A percentile compares a stretch with the other conserved stretches of the same genome.
Evolutionary conservation across 2,888 invertebrate species (phyloP).

Genomic region (Cylindroiulus punctatus): DNA sequence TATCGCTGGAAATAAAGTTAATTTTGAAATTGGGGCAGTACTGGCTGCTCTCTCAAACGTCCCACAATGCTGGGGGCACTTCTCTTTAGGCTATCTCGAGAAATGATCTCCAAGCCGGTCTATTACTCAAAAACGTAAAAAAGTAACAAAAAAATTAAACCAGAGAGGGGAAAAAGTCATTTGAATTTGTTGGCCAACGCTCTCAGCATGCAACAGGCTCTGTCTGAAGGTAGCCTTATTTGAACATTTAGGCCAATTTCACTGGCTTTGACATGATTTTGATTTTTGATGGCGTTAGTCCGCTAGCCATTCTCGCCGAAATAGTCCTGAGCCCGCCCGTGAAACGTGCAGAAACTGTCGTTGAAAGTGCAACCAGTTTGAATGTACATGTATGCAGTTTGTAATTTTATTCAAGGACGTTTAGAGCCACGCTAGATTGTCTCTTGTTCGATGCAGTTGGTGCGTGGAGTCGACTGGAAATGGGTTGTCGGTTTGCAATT

Average conservation of each 20-base stretch:
- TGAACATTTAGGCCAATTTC: constrained; percentile 32
- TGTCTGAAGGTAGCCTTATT: not conserved
- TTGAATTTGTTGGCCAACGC: constrained; percentile 1
- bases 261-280: constrained; percentile 26
- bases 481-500: not conserved
- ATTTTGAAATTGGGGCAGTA: no score
- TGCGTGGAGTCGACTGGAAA: constrained; percentile 7
- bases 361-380: not conserved
- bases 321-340: constrained; percentile 3
- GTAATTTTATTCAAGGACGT: constrained; percentile 17
- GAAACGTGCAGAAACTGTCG: not conserved
- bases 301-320: not conserved
- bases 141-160: not conserved
- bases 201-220: not conserved
- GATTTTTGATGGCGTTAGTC: not conserved
- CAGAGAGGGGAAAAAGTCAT: not conserved
- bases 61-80: no score
- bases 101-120: not conserved
- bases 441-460: constrained; percentile 32
- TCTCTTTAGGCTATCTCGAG: not conserved
- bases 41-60: not conserved
- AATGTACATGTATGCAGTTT: not conserved
- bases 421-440: not conserved
- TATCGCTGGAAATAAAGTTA: no score
- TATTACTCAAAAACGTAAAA: not conserved